Evolutionary conservation across 2,113 vertebrate species (phyloP).

Genomic region (Petroica traversi): DNA sequence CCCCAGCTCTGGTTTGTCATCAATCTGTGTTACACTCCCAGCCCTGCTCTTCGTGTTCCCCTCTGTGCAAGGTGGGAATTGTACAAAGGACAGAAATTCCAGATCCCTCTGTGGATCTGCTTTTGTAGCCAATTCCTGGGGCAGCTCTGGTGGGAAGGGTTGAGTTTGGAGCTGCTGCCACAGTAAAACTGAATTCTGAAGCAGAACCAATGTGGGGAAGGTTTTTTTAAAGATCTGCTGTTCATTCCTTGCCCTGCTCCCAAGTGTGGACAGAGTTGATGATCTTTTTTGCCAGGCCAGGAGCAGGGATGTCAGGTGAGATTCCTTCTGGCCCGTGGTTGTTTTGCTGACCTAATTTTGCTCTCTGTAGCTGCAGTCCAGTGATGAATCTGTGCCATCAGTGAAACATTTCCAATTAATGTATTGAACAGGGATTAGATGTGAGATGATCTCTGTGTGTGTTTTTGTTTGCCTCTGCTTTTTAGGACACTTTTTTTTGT

Average conservation of each 20-base stretch:
- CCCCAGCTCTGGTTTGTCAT: neutral
- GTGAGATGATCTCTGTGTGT: neutral
- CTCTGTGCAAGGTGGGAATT: neutral
- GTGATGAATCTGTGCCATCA: neutral
- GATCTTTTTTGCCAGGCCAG: neutral
- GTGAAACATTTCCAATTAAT: neutral
- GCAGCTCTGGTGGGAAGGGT: neutral
- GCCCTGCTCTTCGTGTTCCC: neutral
- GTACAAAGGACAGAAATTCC: neutral
- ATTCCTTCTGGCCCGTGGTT: neutral
- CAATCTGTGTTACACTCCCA: neutral
- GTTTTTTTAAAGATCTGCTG: neutral
- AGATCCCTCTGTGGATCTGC: neutral
- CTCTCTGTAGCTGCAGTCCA: neutral
- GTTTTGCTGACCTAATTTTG: neutral
- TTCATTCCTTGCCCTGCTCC: neutral
- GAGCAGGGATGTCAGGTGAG: neutral
- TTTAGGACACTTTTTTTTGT: neutral
- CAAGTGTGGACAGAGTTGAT: neutral
- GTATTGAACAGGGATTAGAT: neutral
- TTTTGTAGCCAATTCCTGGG: neutral
- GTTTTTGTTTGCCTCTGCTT: neutral
- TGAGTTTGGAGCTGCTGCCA: neutral
- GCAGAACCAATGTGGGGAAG: neutral
- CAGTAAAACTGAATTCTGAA: neutral